Base-by-base conservation (phyloP, 2,797 vertebrate species). In the Xenentodon cancila region DNA sequence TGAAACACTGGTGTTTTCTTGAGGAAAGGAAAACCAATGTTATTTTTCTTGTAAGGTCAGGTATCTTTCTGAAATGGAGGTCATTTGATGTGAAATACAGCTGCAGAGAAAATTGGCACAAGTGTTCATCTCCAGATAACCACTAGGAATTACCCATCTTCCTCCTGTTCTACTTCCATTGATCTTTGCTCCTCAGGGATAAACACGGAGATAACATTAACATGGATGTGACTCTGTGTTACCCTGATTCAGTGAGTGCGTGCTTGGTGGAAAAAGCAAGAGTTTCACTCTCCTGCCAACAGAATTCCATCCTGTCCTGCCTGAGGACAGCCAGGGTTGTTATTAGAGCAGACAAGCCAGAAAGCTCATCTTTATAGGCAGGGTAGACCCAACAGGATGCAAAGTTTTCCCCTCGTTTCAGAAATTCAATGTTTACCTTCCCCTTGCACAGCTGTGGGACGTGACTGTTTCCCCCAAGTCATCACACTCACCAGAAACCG, bases 71-170 rank as follows among this genome's bases (percentile, higher is more conserved):
- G 52, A 57, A 15, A 32, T 27, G 32, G 32, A 37, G 49, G 12
- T 32, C 27, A 40, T 68, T 72, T 79, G 62, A 77, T 75, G 21
- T 71, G 21, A 65, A 59, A 59, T 37, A 56, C 19, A 54, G 43
- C 60, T 65, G 20, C 7, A 18, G 59, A 13, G 2, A 49, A 67
- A 82, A 59, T 74, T 77, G 37, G 68, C 68, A 58, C 73, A 62
- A 56, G 52, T 59, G 15, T 62, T 70, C 51, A 42, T 73, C 50
- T 59, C 20, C 5, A 56, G 32, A 51, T 71, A 73, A 76, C 73
- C 67, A 68, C 64, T 53, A 19, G 4, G 20, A 68, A 66, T 65
- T 56, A 66, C 5, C 9, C 40, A 49, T 71, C 69, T 71, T 48
- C 45, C 48, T 62, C 51, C 18, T 25, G 18, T 64, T 43, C 27